Conservation (phyloP, 2,797 vertebrate species). For the Ficedula albicollis region DNA sequence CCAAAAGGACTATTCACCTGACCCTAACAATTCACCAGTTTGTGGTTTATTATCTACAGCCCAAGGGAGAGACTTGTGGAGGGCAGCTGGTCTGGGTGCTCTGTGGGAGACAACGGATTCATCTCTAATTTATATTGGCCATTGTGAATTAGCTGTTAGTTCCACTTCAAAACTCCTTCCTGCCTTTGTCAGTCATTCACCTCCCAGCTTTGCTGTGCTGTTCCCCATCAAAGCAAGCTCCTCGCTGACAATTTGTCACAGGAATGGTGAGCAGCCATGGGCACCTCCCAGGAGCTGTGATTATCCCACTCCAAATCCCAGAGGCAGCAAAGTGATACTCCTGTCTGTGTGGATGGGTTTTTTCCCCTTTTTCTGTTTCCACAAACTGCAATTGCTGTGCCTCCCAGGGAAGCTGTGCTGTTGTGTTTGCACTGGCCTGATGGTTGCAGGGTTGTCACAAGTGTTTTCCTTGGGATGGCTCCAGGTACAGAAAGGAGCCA, state of each 20-base stretch:
- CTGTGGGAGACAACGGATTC: background rate
- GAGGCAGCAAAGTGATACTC: background rate
- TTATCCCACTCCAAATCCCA: background rate
- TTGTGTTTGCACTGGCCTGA: background rate
- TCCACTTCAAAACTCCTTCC: background rate
- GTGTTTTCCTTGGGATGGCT: background rate
- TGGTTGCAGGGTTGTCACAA: background rate
- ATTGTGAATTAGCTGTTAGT: background rate
- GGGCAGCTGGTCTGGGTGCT: background rate
- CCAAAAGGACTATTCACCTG: background rate
- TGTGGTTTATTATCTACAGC: background rate
- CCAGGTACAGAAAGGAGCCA: background rate
- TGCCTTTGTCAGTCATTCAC: background rate
- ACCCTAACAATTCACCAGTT: accelerated
- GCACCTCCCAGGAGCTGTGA: background rate
- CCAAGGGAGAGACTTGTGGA: background rate
- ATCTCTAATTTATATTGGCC: background rate
- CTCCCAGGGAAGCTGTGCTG: background rate
- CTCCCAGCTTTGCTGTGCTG: background rate
- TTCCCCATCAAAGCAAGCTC: background rate
- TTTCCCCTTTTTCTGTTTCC: background rate
- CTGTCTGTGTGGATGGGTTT: accelerated
- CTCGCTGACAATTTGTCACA: background rate
- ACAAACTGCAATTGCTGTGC: background rate
- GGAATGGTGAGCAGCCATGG: background rate